These are phyloP conservation scores for Drosophila macrospina DNA, from an alignment of 2,888 invertebrate genomes.

Conservation along the genomic window DNA sequence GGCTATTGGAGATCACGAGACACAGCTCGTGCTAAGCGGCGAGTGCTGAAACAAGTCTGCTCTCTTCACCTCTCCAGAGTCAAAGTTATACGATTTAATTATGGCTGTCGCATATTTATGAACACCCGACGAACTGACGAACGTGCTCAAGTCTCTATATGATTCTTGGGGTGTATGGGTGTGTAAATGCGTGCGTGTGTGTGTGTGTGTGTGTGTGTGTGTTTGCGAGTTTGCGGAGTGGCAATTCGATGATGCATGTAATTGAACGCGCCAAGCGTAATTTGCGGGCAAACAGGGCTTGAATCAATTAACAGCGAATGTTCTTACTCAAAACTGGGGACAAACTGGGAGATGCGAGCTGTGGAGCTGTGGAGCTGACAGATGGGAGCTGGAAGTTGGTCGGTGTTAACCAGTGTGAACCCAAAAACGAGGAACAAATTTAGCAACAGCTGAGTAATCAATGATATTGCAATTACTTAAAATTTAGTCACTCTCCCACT, in stretches of 20 bases:
- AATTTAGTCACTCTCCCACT: conserved; percentile 19
- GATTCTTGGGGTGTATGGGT: conserved; percentile 6
- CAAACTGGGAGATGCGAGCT: not conserved
- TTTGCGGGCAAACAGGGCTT: conserved; percentile 37
- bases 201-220: conserved; percentile 1
- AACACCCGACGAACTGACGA: conserved; percentile 45
- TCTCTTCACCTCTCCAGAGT: conserved; percentile 8
- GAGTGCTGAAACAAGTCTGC: conserved; percentile 26
- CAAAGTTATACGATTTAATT: conserved; percentile 51
- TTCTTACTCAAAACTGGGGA: not conserved
- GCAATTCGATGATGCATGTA: conserved; percentile 67
- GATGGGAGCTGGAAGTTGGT: conserved; percentile 22
- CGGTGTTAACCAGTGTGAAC: conserved; percentile 43
- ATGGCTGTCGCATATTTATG: conserved; percentile 61
- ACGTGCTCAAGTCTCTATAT: conserved; percentile 39
- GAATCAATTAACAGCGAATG: conserved; percentile 41
- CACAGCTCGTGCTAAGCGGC: conserved; percentile 70
- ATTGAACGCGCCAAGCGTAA: conserved; percentile 47
- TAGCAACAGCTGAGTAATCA: conserved; percentile 52
- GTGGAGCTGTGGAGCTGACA: not conserved
- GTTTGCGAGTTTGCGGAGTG: conserved; percentile 37
- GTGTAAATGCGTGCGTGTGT: conserved; percentile 1
- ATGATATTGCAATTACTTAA: conserved; percentile 31
- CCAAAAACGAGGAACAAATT: conserved; percentile 16
- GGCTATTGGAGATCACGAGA: conserved; percentile 64